A percentile compares a stretch with the other conserved stretches of the same genome.
phyloP scores from a whole-genome alignment of 2,113 vertebrate genomes.

The Gasterosteus nipponicus region DNA sequence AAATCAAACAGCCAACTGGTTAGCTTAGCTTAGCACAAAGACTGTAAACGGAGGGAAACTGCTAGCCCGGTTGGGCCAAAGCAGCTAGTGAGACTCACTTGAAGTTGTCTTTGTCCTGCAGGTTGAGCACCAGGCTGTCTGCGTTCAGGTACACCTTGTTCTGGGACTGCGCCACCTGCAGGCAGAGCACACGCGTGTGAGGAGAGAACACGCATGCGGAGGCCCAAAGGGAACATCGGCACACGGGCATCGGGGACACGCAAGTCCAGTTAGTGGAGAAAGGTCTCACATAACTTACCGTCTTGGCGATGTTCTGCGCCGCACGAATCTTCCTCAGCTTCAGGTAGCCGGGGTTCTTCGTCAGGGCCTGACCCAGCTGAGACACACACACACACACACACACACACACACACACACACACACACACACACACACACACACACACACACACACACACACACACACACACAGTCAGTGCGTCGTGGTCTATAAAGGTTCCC shows the following conservation, averaged over 20 bases:
- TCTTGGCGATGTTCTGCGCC: conserved; percentile 71
- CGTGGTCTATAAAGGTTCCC: too few relatives aligned
- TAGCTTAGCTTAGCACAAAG: too few relatives aligned
- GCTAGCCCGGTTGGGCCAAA: too few relatives aligned
- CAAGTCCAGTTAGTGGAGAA: conserved; percentile 1
- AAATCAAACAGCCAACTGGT: too few relatives aligned
- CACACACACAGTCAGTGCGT: too few relatives aligned
- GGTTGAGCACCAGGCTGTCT: conserved; percentile 71
- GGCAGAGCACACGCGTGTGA: conserved; percentile 23
- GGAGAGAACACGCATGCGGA: conserved; percentile 25
- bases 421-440: too few relatives aligned
- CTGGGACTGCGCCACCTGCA: conserved; percentile 67
- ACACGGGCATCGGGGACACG: neutral
- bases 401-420: too few relatives aligned
- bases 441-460: too few relatives aligned
- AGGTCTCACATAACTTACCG: conserved; percentile 39
- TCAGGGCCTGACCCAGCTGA: conserved; percentile 68
- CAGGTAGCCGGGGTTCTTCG: conserved; percentile 72
- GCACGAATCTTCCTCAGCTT: conserved; percentile 71
- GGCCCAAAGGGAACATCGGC: conserved; percentile 49
- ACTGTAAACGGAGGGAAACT: too few relatives aligned
- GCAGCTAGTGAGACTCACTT: conserved; percentile 48
- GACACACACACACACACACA: conserved; percentile 8
- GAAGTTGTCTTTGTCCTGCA: conserved; percentile 62
- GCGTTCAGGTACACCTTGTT: conserved; percentile 70